Base-by-base conservation (phyloP, 2,888 invertebrate species). In the Ramazzottius varieornatus region DNA sequence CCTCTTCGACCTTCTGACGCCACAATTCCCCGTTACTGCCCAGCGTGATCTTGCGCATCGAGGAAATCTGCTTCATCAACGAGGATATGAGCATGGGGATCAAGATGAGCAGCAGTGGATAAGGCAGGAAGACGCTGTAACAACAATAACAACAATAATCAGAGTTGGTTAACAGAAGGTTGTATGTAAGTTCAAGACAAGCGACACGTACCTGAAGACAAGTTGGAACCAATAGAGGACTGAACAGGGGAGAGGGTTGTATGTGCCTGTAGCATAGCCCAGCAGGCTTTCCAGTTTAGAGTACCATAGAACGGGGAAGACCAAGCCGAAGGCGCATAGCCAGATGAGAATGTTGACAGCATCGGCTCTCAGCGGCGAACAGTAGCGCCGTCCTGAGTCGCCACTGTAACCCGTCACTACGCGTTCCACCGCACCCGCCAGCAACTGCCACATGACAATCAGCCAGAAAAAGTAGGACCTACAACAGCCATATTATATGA, bases 241-340 rank as follows among this genome's bases (percentile, higher is more conserved):
- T 4, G 54, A 54, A 29, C 54, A 54, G 54, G 54, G 16, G 4
- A 54, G 24, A 29, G 13, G n/a, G 4, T 16, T 24, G 20, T 16
- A 4, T 8, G 16, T 54, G 20, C 8, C 40, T n/a, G n/a, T n/a
- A 4, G 54, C 54, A 54, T 54, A 54, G 13, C 54, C 54, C 13
- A 54, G 54, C 20, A 54, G n/a, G 4, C 4, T 24, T 29, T 54
- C n/a, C 54, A 54, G 29, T 29, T 54, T 54, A 24, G 20, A 13
- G 29, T 54, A 54, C 54, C 54, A 54, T 24, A 54, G 29, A 29
- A 54, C 54, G n/a, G 54, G 54, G 29, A 54, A 54, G n/a, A 54
- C 54, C 54, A 54, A 24, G 8, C 54, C 54, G 54, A 54, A 54
- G 8, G 54, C 54, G 4, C n/a, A 16, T 24, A 54, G 8, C 54